These are phyloP conservation scores for Andrena marginata DNA, from an alignment of 2,888 invertebrate genomes.

Conservation along the genomic window DNA sequence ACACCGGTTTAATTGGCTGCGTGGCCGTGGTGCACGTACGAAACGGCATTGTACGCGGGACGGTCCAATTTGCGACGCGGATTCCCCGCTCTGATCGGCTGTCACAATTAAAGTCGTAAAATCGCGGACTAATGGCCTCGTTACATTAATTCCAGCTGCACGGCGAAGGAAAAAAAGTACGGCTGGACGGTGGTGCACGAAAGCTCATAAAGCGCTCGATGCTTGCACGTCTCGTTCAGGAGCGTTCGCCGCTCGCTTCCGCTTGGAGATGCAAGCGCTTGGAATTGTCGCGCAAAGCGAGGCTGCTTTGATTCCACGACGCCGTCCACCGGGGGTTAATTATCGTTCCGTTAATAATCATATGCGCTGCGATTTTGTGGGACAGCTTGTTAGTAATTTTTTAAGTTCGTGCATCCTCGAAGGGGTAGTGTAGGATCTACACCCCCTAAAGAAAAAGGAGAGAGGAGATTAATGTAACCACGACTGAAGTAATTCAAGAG, in stretches of 20 bases:
- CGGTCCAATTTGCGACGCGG: conserved; percentile 69
- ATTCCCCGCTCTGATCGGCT: conserved; percentile 60
- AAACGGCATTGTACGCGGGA: conserved; percentile 61
- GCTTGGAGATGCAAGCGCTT: not conserved
- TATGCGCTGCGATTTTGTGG: not conserved
- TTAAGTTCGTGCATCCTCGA: not conserved
- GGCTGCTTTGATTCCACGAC: conserved; percentile 21
- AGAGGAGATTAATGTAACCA: too few species aligned
- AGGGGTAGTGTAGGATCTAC: not conserved
- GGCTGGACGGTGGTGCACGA: not conserved
- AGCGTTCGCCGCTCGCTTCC: not conserved
- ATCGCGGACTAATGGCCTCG: conserved; percentile 76
- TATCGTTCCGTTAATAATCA: conserved; percentile 15
- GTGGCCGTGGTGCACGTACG: conserved; percentile 59
- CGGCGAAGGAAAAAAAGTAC: not conserved
- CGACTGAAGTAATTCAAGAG: too few species aligned
- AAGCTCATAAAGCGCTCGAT: conserved; percentile 10
- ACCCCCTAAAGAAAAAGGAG: too few species aligned
- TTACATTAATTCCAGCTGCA: conserved; percentile 73
- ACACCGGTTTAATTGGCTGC: conserved; percentile 66
- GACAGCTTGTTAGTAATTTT: not conserved
- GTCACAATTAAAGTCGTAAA: conserved; percentile 78
- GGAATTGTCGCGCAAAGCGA: conserved; percentile 20
- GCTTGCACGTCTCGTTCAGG: not conserved
- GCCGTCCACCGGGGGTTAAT: conserved; percentile 11